Base-by-base conservation (phyloP, 2,113 vertebrate genomes). In the Percina caprodes region DNA sequence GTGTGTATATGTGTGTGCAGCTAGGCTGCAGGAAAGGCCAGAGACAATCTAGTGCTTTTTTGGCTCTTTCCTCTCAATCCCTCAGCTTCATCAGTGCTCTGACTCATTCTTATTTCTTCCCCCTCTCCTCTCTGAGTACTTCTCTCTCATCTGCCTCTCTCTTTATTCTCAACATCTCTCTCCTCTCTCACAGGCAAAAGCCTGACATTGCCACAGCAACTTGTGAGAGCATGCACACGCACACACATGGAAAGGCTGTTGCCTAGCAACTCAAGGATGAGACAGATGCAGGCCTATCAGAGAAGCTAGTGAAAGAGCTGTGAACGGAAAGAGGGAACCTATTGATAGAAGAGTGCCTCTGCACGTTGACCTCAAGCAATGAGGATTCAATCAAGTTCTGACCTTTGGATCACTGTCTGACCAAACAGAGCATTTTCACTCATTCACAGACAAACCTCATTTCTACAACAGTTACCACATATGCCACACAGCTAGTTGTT, bases 251-350 rank as follows among this genome's bases (percentile, higher is more conserved):
- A 89, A 90, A 91, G 90, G 89, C 89, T 95, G 95, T 96, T 96
- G 92, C 95, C 89, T 95, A 94, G 95, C 92, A 94, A 96, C 94
- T 88, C 84, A 87, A 85, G 92, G 92, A 94, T 92, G 91, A 92
- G 92, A 93, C 92, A 94, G 91, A 94, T 93, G 93, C 86, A 85
- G 88, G 82, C 88, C 89, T 94, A 95, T 91, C 88, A 83, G 86
- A 92, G 83, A 79, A 94, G 83, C 89, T 79, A 81, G 92, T 79
- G 83, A 89, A 88, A 87, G 84, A 86, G 67, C 65, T 59, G 52
- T 82, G 82, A 86, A 88, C 55, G 33, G 26, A 80, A 80, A 86
- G 90, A 90, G 83, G 54, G 78, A 86, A 83, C 73, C 85, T 88
- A 89, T 89, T 92, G 89, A 93, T 84, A 83, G 74, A 88, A 85